Percentiles rank a stretch among this genome's conserved stretches.
Evolutionary conservation across 2,888 invertebrate species (phyloP).

Genomic region (Pocota personata): DNA sequence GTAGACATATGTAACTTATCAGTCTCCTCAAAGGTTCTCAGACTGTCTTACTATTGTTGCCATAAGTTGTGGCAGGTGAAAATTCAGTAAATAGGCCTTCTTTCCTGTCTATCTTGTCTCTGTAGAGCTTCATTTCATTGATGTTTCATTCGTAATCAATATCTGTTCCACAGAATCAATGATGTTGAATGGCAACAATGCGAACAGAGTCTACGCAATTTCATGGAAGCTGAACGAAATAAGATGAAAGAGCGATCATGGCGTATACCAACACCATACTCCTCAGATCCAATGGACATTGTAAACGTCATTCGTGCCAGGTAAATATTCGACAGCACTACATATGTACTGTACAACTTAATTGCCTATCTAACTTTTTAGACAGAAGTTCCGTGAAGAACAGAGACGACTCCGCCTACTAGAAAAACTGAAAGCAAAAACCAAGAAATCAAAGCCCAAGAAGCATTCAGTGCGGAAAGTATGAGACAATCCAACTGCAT

Average conservation of each 20-base stretch:
- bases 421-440: conserved; percentile 68
- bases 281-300: conserved; percentile 80
- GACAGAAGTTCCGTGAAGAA: conserved; percentile 80
- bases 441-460: conserved; percentile 1
- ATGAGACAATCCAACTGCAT: too few species aligned
- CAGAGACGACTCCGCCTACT: conserved; percentile 78
- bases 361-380: conserved; percentile 47
- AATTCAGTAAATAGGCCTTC: too few species aligned
- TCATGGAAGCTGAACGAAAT: conserved; percentile 79
- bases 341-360: not conserved
- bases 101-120: too few species aligned
- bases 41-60: too few species aligned
- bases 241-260: conserved; percentile 80
- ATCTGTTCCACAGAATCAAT: conserved; percentile 77
- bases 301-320: conserved; percentile 80
- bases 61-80: too few species aligned
- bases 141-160: not conserved
- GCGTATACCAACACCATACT: conserved; percentile 77
- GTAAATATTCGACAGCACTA: conserved; percentile 72
- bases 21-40: too few species aligned
- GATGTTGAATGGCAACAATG: conserved; percentile 81
- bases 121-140: too few species aligned
- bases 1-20: too few species aligned
- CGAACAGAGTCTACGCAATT: conserved; percentile 80
- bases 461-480: too few species aligned